Evolutionary conservation across 2,797 vertebrate genomes (phyloP).

Genomic region (Meriones psammophilus): DNA sequence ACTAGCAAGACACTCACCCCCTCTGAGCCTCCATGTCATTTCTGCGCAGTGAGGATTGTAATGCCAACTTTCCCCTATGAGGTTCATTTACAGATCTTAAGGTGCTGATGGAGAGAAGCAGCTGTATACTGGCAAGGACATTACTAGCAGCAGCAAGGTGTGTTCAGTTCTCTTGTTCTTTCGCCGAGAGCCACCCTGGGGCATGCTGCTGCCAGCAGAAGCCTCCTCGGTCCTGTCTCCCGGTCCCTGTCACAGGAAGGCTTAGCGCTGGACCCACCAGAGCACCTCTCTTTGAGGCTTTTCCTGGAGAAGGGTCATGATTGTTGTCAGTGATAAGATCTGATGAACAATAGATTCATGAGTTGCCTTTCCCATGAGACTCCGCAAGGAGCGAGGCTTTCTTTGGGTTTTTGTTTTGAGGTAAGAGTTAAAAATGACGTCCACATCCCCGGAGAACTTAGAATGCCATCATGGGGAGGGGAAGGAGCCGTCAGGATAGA

Average conservation of each 20-base stretch:
- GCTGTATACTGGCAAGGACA: accelerated
- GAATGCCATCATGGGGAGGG: no score
- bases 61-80: background rate
- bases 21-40: background rate
- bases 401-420: background rate
- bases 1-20: background rate
- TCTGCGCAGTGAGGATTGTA: background rate
- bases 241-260: background rate
- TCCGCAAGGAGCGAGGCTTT: background rate
- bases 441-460: background rate
- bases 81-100: background rate
- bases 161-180: background rate
- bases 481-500: background rate
- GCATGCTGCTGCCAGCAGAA: accelerated
- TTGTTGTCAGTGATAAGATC: background rate
- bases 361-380: background rate
- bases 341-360: background rate
- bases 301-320: background rate
- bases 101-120: background rate
- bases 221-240: background rate
- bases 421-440: background rate
- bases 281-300: background rate
- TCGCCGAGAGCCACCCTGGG: background rate
- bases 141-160: background rate
- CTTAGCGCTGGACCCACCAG: background rate